These are phyloP conservation scores for Tarsius wallacei DNA, from an alignment of 2,797 vertebrate genomes.

Conservation along the genomic window DNA sequence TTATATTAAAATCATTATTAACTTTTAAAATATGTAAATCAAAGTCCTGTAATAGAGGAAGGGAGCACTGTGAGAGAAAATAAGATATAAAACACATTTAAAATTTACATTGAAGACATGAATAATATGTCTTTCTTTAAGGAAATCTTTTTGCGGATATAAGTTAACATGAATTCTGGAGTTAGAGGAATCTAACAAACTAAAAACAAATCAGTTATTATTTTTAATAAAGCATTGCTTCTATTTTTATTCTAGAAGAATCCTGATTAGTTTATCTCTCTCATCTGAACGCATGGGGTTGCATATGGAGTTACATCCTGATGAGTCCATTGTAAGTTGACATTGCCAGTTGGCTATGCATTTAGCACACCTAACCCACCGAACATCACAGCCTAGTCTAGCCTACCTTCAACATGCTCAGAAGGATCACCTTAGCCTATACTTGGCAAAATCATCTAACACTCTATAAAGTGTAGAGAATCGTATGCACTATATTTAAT, in stretches of 20 bases:
- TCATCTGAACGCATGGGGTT: too few relatives aligned
- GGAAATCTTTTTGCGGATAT: background rate
- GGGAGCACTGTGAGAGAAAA: background rate
- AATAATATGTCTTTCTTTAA: background rate
- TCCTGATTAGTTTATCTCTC: background rate
- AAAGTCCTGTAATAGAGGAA: background rate
- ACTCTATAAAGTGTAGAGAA: background rate
- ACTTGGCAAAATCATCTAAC: background rate
- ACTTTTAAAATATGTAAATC: constrained; percentile 37
- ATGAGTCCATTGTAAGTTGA: background rate
- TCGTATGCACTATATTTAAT: background rate
- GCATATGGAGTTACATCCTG: background rate
- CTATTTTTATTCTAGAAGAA: background rate
- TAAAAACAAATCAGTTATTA: background rate
- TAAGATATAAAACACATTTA: background rate
- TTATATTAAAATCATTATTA: background rate
- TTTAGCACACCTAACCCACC: background rate
- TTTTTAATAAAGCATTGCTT: background rate
- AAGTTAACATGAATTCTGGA: background rate
- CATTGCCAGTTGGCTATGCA: too few relatives aligned
- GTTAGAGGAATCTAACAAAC: background rate
- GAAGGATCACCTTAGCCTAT: background rate
- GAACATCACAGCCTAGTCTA: background rate
- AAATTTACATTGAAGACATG: background rate
- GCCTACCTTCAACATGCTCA: background rate